phyloP scores from a whole-genome alignment of 2,888 invertebrate genomes.

The Argynnis bischoffii region DNA sequence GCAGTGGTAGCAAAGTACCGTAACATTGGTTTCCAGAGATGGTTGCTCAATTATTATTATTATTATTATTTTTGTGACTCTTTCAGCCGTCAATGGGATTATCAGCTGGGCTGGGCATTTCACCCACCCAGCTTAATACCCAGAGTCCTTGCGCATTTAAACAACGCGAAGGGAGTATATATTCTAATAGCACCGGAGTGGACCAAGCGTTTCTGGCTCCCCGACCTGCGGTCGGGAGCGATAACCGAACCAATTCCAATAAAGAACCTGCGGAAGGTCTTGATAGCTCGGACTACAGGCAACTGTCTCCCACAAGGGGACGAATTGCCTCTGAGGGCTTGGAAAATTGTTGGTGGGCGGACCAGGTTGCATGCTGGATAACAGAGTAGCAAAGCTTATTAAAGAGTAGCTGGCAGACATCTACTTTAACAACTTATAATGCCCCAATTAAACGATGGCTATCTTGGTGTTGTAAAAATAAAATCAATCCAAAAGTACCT shows the following conservation, averaged over 20 bases:
- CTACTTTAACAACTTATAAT: no score
- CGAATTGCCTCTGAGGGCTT: no score
- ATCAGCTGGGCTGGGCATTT: conserved; percentile 45
- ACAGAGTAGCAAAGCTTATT: no score
- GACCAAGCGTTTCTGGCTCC: conserved; percentile 37
- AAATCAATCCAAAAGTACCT: conserved; percentile 16
- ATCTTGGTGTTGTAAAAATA: no score
- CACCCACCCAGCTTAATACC: conserved; percentile 47
- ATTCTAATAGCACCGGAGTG: conserved; percentile 33
- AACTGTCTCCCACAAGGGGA: no score
- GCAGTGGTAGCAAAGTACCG: conserved; percentile 29
- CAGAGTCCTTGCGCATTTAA: conserved; percentile 33
- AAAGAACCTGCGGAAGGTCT: no score
- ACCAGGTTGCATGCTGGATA: no score
- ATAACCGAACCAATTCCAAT: no score
- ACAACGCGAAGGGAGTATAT: conserved; percentile 17
- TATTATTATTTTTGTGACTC: conserved; percentile 42
- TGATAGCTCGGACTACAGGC: no score
- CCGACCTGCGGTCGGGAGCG: conserved; percentile 41
- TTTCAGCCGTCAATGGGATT: conserved; percentile 44
- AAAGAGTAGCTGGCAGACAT: no score
- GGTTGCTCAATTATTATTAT: neutral
- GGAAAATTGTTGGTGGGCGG: no score
- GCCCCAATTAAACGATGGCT: no score
- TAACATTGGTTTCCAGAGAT: conserved; percentile 20